Base-by-base conservation (phyloP, 2,113 vertebrate genomes). In the Hymenochirus boettgeri region DNA sequence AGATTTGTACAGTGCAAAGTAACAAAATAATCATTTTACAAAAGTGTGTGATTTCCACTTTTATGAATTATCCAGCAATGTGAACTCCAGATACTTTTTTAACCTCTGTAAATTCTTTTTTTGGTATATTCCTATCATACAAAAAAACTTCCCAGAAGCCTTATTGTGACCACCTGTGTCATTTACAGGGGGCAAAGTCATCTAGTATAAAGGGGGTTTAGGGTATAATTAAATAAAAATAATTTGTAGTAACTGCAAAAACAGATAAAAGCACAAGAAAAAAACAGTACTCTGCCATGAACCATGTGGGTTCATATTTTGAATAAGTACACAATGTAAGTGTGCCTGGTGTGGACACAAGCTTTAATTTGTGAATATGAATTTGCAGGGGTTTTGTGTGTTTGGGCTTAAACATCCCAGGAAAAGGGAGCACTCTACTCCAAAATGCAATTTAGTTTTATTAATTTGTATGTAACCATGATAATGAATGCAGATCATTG, bases 251-350 rank as follows among this genome's bases (percentile, higher is more conserved):
- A 60, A 53, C 52, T 42, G 58, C 39, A 48, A 57, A 69, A 69
- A 69, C 53, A 23, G 47, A 59, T 58, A 61, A 67, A 69, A 69
- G 65, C 65, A 69, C 65, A 69, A 69, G 65, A 59, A 69, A 69
- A 69, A 60, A 69, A n/a, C 53, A 69, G 60, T 47, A 60, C 57
- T 69, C 57, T 69, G 17, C 65, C 59, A 48, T 60, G 57, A 69
- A 33, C 47, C 37, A 22, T 59, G 65, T 69, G 65, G 59, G 65
- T 69, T 69, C 47, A 69, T 69, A 47, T 67, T 67, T 67, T 67
- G 24, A 67, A 67, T 59, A 60, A 53, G 57, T 53, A 31, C 57
- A 51, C 35, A 60, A 60, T 69, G 42, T 53, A 56, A 50, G 56
- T 45, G 57, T 69, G 65, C 53, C 56, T 69, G 39, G 65, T 65